These are phyloP conservation scores for Loriculus beryllinus DNA, from an alignment of 2,797 vertebrate genomes.

Conservation along the genomic window DNA sequence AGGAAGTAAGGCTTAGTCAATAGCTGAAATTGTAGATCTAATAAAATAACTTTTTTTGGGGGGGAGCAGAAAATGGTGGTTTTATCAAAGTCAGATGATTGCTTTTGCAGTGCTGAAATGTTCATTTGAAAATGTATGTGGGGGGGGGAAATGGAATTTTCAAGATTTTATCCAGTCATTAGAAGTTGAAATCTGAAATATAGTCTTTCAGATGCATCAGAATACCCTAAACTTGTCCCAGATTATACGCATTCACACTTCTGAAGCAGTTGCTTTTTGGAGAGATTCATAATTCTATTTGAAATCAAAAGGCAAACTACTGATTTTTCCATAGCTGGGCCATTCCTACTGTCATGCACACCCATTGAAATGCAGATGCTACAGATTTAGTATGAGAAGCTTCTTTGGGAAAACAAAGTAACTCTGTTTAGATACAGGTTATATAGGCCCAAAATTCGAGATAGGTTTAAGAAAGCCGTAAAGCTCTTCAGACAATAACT, in stretches of 20 bases:
- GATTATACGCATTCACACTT: background rate
- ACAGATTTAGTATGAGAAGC: background rate
- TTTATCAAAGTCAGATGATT: background rate
- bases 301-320: background rate
- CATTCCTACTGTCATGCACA: background rate
- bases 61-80: background rate
- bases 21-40: background rate
- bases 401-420: background rate
- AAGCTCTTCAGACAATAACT: background rate
- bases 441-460: background rate
- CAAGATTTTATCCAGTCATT: background rate
- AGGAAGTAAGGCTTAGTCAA: background rate
- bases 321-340: background rate
- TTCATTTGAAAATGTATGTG: background rate
- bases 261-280: background rate
- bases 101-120: background rate
- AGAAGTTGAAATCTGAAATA: background rate
- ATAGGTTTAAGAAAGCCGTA: background rate
- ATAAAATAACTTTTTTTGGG: background rate
- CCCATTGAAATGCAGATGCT: background rate
- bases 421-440: background rate
- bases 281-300: background rate
- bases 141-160: background rate
- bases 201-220: background rate
- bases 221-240: background rate